phyloP scores from a whole-genome alignment of 2,113 vertebrate species.

The Varanus salvator region DNA sequence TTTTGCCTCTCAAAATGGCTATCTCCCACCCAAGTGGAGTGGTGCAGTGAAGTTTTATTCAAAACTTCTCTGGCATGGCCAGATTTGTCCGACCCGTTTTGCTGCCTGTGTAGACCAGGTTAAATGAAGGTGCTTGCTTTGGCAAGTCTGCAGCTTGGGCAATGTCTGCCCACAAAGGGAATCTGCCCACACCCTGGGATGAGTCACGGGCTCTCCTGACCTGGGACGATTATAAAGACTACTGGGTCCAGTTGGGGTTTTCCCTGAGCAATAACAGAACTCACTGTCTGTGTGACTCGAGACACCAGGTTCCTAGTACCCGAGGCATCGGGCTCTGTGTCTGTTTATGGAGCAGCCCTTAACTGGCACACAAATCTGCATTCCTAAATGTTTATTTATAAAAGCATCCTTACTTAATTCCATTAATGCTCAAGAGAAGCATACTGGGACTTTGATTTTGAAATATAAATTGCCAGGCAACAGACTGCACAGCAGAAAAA shows the following conservation, averaged over 20 bases:
- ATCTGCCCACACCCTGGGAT: neutral
- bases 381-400: conserved; percentile 37
- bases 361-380: neutral
- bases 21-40: neutral
- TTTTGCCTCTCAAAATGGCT: neutral
- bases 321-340: neutral
- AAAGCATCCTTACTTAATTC: conserved; percentile 47
- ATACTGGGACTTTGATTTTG: conserved; percentile 14
- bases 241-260: neutral
- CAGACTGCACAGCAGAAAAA: conserved; percentile 48
- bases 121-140: neutral
- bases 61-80: too few species aligned
- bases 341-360: neutral
- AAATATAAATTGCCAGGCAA: conserved; percentile 70
- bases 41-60: too few species aligned
- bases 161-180: neutral
- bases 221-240: neutral
- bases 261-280: neutral
- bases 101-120: neutral
- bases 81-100: neutral
- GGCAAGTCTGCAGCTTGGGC: neutral
- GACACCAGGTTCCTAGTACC: neutral
- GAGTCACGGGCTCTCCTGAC: neutral
- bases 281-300: neutral
- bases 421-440: conserved; percentile 37